Conservation (phyloP, 2,113 vertebrate species). For the Oplegnathus fasciatus region DNA sequence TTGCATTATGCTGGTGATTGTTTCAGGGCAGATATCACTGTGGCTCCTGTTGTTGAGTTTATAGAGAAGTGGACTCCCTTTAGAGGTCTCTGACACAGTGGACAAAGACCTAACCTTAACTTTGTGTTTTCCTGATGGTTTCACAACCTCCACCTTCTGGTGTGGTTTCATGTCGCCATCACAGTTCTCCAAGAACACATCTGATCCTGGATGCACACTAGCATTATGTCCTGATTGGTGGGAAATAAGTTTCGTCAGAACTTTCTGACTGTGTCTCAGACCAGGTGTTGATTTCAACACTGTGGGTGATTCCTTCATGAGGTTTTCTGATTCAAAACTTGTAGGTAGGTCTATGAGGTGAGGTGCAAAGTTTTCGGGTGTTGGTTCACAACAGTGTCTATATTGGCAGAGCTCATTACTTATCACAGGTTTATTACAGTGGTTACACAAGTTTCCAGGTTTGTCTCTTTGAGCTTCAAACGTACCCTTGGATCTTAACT, state of each 20-base stretch:
- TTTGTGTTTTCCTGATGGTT: constrained; percentile 76
- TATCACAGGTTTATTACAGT: constrained; percentile 52
- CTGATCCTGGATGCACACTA: background rate
- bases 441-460: constrained; percentile 56
- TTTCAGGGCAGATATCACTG: constrained; percentile 82
- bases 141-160: constrained; percentile 63
- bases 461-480: constrained; percentile 47
- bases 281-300: constrained; percentile 63
- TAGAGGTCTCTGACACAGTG: constrained; percentile 81
- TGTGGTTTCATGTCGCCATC: constrained; percentile 11
- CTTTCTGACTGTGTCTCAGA: constrained; percentile 60
- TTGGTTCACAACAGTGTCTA: constrained; percentile 39
- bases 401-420: constrained; percentile 46
- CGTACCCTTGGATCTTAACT: constrained; percentile 39
- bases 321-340: constrained; percentile 47
- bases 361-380: constrained; percentile 17
- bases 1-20: constrained; percentile 75
- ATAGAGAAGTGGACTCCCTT: constrained; percentile 85
- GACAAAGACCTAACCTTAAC: constrained; percentile 80
- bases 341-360: constrained; percentile 33
- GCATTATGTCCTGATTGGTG: constrained; percentile 35
- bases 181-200: background rate
- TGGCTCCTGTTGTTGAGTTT: constrained; percentile 74
- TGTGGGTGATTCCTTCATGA: constrained; percentile 58
- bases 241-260: constrained; percentile 58